These are phyloP conservation scores for Stichopus chloronotus DNA, from an alignment of 35 echinoderm and acorn worm species.

Conservation along the genomic window DNA sequence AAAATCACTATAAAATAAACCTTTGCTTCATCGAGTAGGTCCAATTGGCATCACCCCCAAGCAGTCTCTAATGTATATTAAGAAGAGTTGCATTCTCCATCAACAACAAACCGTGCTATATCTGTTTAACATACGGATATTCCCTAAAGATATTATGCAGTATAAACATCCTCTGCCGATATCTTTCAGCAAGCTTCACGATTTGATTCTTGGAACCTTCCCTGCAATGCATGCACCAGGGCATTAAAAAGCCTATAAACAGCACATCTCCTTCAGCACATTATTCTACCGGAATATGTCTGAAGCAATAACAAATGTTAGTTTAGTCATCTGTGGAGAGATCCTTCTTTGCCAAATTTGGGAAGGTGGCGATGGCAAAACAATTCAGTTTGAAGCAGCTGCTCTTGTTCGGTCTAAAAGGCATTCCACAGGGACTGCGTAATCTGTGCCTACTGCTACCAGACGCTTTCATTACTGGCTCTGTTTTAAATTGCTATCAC, in stretches of 20 bases:
- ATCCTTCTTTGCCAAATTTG: neutral
- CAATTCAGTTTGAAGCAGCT: neutral
- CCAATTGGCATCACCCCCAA: too few relatives aligned
- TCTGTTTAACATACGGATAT: neutral
- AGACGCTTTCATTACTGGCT: neutral
- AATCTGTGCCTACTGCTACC: neutral
- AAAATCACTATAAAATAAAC: too few relatives aligned
- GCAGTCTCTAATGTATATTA: neutral
- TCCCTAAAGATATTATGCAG: neutral
- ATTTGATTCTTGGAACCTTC: neutral
- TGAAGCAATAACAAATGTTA: conserved; percentile 39
- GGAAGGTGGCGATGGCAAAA: neutral
- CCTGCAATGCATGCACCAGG: neutral
- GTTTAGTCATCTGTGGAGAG: conserved; percentile 10
- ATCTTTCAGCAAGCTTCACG: neutral
- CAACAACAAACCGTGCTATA: neutral
- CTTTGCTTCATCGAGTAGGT: too few relatives aligned
- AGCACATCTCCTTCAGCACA: conserved; percentile 8
- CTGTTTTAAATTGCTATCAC: neutral
- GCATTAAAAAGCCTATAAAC: conserved; percentile 9
- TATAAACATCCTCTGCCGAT: neutral
- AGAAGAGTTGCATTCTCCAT: neutral
- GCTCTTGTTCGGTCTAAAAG: neutral
- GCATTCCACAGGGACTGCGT: neutral
- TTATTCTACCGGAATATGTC: conserved; percentile 9